Evolutionary conservation across 1,140 invertebrate genomes (phyloP).

Genomic region (Neodiprion lecontei): DNA sequence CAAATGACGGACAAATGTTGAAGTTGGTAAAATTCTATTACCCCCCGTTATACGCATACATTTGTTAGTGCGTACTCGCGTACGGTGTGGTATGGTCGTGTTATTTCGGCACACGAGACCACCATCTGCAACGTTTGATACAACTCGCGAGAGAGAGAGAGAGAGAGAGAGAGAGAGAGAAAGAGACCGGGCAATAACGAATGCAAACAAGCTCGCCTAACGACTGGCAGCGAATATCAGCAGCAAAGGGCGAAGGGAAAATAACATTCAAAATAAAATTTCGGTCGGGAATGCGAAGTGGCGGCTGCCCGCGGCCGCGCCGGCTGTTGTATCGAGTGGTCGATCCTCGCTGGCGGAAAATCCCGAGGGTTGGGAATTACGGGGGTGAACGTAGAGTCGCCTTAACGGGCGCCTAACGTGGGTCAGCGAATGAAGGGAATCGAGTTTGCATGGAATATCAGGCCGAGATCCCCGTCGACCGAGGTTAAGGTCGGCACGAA

Average conservation of each 20-base stretch:
- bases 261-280: not conserved
- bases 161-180: not conserved
- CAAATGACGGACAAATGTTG: not conserved
- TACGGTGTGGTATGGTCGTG: not conserved
- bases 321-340: not conserved
- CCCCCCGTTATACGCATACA: not conserved
- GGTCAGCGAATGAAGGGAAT: not conserved
- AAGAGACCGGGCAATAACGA: not conserved
- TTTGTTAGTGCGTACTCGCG: not conserved
- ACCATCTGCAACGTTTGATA: too few species aligned
- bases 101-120: not conserved
- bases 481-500: slow-evolving; percentile 1
- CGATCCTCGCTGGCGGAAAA: not conserved
- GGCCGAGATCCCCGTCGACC: not conserved
- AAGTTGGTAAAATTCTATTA: not conserved
- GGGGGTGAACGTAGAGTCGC: not conserved
- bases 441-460: slow-evolving; percentile 4
- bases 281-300: not conserved
- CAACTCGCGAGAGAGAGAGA: too few species aligned
- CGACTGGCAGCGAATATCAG: not conserved
- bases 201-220: slow-evolving; percentile 4
- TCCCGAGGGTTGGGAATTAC: not conserved
- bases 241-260: not conserved
- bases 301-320: not conserved
- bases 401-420: slow-evolving; percentile 1